Base-by-base conservation (phyloP, 2,113 vertebrate genomes). In the Toxotes chatareus region DNA sequence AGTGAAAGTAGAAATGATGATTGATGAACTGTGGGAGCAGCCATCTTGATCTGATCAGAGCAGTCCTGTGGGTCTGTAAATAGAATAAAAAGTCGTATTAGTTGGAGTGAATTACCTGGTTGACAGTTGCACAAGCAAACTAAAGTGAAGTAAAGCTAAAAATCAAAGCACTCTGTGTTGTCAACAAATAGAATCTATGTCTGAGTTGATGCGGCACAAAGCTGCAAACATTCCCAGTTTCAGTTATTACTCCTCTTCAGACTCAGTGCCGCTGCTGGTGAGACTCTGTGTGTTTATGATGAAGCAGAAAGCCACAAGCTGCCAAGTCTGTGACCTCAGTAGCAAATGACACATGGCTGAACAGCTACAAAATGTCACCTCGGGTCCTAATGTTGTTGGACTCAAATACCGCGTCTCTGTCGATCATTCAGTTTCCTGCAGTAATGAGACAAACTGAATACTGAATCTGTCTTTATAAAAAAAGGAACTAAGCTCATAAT, bases 31-130 rank as follows among this genome's bases (percentile, higher is more conserved):
- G 56, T 8, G 34, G 82, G 80, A 51, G 80, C 49, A 1, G 63
- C 88, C 86, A 69, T 85, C 68, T 91, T 87, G 77, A 80, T 74
- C 62, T 36, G 57, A 88, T 81, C 60, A 46, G 66, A 83, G 82
- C 73, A 2, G 4, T 67, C 67, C 53, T 56, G 63, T 0, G 44
- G 60, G 46, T 42, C 67, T 64, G 56, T 14, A 76, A 84, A 85
- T 82, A 49, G 69, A 84, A 73, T 82, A 74, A 76, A 88, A 73
- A 10, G 27, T 40, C 16, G 27, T 53, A 47, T 76, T 12, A 49
- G 73, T 63, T 12, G 17, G 19, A 73, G 57, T 46, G 65, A 88
- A 71, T 56, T 56, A 49, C 68, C 5, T 6, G 23, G 60, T 47
- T 42, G 49, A 67, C 57, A 5, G 63, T 5, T 0, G 13, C 0